Evolutionary conservation across 2,888 invertebrate species (phyloP), one percentile per base, ranked within the genome.

Genomic region (Liopterus haemorrhoidalis): DNA sequence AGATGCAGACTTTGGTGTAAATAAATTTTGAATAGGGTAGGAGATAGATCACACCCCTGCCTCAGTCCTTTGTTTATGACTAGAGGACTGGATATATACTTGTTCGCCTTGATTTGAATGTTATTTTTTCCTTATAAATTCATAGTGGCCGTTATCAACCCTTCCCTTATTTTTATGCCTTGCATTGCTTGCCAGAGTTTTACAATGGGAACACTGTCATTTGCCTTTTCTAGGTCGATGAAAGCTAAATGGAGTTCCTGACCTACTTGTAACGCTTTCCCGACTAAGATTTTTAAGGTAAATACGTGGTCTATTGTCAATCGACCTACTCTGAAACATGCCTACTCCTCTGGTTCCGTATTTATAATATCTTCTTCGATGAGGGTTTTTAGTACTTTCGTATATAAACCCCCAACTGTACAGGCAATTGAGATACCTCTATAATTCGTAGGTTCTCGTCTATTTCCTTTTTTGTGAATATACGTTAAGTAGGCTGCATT

Each of bases 161-260:
- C n/a, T n/a, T n/a, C n/a, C n/a, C n/a, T n/a, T n/a, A n/a, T n/a
- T n/a, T n/a, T n/a, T n/a, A n/a, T n/a, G n/a, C n/a, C n/a, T n/a
- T n/a, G n/a, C n/a, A n/a, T n/a, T n/a, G n/a, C n/a, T n/a, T n/a
- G n/a, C n/a, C n/a, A n/a, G n/a, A n/a, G 89, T 88, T 61, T 82
- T 79, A 67, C 92, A 93, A 63, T 85, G 91, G 92, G 70, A 24
- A 63, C 63, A 52, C 49, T 22, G 27, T 27, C 27, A 27, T 27
- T 11, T n/a, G 27, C 4, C 16, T 30, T 30, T 11, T 30, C 30
- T 14, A 30, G 16, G 16, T 30, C 30, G 14, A 30, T 16, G 16
- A 30, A 30, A 15, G 16, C 16, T 11, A 30, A n/a, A 16, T 28
- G 28, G 5, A 22, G 6, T 22, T 22, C 22, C 22, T 28, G 11